phyloP scores from a whole-genome alignment of 2,113 vertebrate species.

The Cinclus cinclus region DNA sequence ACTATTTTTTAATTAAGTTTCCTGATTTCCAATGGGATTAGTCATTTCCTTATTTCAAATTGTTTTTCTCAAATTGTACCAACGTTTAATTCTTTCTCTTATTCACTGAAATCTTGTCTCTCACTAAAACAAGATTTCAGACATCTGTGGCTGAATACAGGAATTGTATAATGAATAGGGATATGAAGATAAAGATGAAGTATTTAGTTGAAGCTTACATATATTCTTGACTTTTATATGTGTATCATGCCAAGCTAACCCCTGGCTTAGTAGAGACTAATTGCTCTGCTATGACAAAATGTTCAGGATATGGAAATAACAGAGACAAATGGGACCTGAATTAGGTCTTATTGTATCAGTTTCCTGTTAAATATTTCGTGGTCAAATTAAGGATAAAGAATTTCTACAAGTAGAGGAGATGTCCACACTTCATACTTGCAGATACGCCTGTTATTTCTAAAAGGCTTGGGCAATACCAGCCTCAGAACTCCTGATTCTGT shows the following conservation, averaged over 20 bases:
- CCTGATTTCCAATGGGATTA: slow-evolving; percentile 17
- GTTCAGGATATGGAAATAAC: not conserved
- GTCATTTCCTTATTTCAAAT: slow-evolving; percentile 54
- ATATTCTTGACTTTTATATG: not conserved
- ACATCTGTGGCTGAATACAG: not conserved
- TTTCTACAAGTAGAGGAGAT: not conserved
- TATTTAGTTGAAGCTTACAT: not conserved
- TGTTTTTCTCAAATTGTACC: not conserved
- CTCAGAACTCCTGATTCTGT: not conserved
- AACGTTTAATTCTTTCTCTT: not conserved
- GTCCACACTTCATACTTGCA: not conserved
- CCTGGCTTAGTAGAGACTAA: not conserved
- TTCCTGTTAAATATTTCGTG: not conserved
- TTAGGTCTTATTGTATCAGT: not conserved
- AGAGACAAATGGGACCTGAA: not conserved
- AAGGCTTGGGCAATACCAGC: not conserved
- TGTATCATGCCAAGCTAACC: not conserved
- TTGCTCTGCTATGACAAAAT: not conserved
- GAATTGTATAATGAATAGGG: not conserved
- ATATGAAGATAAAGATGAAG: not conserved
- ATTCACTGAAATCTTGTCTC: not conserved
- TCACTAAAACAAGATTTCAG: not conserved
- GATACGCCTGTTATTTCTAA: not conserved
- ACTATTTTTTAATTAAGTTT: slow-evolving; percentile 42
- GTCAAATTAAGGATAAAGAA: not conserved